Base-by-base conservation (phyloP, 2,113 vertebrate genomes). In the Felis chaus region DNA sequence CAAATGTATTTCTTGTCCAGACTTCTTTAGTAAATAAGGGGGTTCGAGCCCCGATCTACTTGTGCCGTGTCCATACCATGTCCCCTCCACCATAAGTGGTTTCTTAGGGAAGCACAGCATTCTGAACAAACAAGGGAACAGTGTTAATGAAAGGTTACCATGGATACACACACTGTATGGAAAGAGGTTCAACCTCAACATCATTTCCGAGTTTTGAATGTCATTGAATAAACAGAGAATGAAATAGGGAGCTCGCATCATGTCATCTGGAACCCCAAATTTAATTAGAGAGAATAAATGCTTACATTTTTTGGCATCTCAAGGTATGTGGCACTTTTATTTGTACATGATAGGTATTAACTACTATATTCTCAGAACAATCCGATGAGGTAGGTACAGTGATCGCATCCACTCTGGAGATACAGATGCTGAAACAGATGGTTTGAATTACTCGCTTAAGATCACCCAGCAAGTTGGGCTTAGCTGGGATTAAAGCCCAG, bases 131-230 rank as follows among this genome's bases (percentile, higher is more conserved):
- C 45, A 76, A n/a, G n/a, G 1, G 33, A 57, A 41, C 1, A 13
- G 50, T 36, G 41, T 50, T 93, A 27, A 65, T 65, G 21, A 50
- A 55, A 29, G 2, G 31, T 71, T 48, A 23, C 2, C 31, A 16
- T 61, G 45, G 39, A 21, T 13, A 1, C 36, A 55, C 1, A 29
- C 10, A 31, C 2, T n/a, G 13, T 57, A 4, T 3, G 50, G 33
- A 36, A 41, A 63, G 39, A 7, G 2, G 74, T 36, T 53, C 39
- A 21, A n/a, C 65, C 69, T 27, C 29, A 68, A 71, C 39, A 63
- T 74, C 21, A 36, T 7, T 87, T 88, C 74, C 57, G 79, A 85
- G 33, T 41, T 84, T 81, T 83, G 81, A 89, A 95, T 69, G 12
- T 76, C 39, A 83, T 21, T 57, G 33, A 55, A 12, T 31, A 65